A percentile compares a stretch with the other conserved stretches of the same genome.
Evolutionary conservation across 2,113 vertebrate genomes (phyloP).

Genomic region (Phalacrocorax brasilianus): DNA sequence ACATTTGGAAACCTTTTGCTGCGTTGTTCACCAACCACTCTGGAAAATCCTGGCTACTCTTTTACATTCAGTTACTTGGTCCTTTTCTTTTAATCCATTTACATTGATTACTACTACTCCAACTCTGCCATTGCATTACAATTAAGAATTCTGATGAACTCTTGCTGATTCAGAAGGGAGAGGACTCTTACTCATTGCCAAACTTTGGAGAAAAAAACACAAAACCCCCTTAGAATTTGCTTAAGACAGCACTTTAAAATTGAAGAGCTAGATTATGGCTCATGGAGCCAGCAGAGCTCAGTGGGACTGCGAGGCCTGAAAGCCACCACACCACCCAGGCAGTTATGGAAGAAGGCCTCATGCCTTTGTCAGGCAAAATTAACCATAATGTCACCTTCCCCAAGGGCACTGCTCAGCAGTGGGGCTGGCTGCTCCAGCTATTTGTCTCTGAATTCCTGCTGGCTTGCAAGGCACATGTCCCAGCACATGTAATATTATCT

Average conservation of each 20-base stretch:
- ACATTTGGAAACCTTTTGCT: neutral
- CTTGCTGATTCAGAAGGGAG: constrained; percentile 60
- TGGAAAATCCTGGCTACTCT: constrained; percentile 47
- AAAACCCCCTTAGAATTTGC: constrained; percentile 7
- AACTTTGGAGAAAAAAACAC: constrained; percentile 1
- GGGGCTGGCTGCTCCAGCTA: neutral
- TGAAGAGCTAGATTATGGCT: neutral
- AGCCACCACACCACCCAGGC: neutral
- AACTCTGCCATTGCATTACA: constrained; percentile 47
- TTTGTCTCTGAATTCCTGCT: neutral
- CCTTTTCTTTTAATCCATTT: constrained; percentile 56
- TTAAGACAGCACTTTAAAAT: constrained; percentile 37
- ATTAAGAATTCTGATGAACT: constrained; percentile 58
- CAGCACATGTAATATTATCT: neutral
- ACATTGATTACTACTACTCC: constrained; percentile 67
- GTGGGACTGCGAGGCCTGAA: neutral
- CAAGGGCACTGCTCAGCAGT: neutral
- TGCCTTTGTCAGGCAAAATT: neutral
- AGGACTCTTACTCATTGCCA: constrained; percentile 10
- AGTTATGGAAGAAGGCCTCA: neutral
- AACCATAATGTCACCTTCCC: neutral
- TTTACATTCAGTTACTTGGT: constrained; percentile 19
- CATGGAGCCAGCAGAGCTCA: neutral
- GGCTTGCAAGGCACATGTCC: neutral
- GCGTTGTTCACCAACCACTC: neutral